phyloP scores from a whole-genome alignment of 2,797 vertebrate species.

The Lepus oiostolus region DNA sequence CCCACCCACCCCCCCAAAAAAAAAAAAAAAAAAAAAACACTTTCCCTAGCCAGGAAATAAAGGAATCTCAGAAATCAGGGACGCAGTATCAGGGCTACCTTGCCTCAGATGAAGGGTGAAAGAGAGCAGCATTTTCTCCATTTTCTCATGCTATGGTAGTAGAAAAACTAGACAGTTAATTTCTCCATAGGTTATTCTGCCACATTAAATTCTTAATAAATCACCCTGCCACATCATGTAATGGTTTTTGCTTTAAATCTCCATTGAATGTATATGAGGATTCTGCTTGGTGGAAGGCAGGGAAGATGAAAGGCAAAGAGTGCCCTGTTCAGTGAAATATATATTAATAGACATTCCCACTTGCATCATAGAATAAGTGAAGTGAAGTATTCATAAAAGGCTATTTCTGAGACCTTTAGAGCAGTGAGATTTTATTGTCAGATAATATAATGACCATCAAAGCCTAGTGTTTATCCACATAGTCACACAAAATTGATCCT shows the following conservation, averaged over 20 bases:
- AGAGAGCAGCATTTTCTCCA: not conserved
- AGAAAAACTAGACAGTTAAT: constrained; percentile 27
- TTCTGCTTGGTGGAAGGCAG: not conserved
- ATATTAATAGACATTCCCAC: not conserved
- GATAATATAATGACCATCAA: not conserved
- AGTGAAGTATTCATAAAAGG: not conserved
- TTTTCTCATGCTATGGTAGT: constrained; percentile 10
- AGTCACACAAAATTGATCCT: not conserved
- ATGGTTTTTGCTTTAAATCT: constrained; percentile 56
- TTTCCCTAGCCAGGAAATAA: not conserved
- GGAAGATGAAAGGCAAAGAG: not conserved
- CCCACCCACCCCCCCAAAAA: too few relatives aligned
- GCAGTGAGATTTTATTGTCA: constrained; percentile 16
- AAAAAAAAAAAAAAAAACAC: not conserved
- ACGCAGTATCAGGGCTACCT: not conserved
- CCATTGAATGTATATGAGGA: not conserved
- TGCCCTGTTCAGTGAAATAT: constrained; percentile 30
- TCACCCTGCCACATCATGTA: not conserved
- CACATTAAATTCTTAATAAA: constrained; percentile 64
- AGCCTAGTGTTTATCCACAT: constrained; percentile 10
- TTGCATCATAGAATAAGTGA: not conserved
- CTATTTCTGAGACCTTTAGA: constrained; percentile 18
- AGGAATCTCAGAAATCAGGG: not conserved
- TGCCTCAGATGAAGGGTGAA: not conserved
- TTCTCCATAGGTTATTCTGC: constrained; percentile 59